A percentile compares a stretch with the other conserved stretches of the same genome.
These are phyloP conservation scores for Nerophis lumbriciformis DNA, from an alignment of 2,113 vertebrate species.

Conservation along the genomic window DNA sequence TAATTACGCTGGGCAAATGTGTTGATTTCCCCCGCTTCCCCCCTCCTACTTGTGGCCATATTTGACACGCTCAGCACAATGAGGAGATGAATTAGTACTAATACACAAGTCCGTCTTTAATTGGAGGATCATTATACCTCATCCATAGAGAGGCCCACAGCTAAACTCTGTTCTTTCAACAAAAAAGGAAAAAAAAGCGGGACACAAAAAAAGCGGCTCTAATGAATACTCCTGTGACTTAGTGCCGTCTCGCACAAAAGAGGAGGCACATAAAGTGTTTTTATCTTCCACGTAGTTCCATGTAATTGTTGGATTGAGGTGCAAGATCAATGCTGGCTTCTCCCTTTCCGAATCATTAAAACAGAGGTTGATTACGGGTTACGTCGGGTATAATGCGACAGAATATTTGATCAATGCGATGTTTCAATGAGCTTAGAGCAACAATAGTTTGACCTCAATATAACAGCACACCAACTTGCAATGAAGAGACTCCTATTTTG, in stretches of 20 bases:
- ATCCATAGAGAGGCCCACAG: conserved; percentile 69
- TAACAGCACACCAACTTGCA: not conserved
- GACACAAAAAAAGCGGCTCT: conserved; percentile 52
- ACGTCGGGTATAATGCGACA: conserved; percentile 1
- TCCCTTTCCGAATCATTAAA: conserved; percentile 50
- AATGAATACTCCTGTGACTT: conserved; percentile 77
- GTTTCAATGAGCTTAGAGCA: not conserved
- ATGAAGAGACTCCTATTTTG: too few relatives aligned
- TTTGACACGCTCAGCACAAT: conserved; percentile 72
- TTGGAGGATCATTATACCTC: conserved; percentile 71
- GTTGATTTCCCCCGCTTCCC: conserved; percentile 43
- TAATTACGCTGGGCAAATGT: conserved; percentile 67
- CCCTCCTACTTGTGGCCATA: conserved; percentile 29
- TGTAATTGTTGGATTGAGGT: conserved; percentile 63
- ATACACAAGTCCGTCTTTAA: conserved; percentile 73
- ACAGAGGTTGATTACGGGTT: conserved; percentile 32
- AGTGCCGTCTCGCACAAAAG: conserved; percentile 53
- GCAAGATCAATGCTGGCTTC: conserved; percentile 27
- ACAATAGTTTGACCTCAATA: not conserved
- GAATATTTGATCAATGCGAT: not conserved
- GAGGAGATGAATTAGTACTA: conserved; percentile 70
- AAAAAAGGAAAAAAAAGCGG: conserved; percentile 34
- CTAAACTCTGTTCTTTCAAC: conserved; percentile 64
- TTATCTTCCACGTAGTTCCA: conserved; percentile 58
- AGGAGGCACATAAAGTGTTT: conserved; percentile 58